Conservation (phyloP, 2,888 invertebrate species). For the Trisateles emortualis region DNA sequence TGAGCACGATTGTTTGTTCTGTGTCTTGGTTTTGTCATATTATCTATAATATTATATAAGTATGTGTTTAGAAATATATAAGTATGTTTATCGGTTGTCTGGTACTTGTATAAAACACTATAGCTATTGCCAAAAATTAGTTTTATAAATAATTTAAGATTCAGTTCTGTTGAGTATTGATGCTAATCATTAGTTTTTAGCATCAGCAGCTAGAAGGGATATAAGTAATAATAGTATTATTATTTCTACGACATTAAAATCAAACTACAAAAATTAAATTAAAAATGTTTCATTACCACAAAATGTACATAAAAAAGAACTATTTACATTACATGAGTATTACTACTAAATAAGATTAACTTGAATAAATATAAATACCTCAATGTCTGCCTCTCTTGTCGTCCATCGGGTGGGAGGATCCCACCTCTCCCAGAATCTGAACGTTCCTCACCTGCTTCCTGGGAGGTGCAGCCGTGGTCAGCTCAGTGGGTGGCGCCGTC, state of each 20-base stretch:
- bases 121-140: no score
- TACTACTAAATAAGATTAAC: slow-evolving; percentile 48
- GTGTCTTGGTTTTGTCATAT: no score
- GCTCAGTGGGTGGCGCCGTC: slow-evolving; percentile 73
- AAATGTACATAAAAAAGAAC: slow-evolving; percentile 56
- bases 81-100: no score
- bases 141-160: no score
- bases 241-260: slow-evolving; percentile 30
- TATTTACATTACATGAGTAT: slow-evolving; percentile 76
- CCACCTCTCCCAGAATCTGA: slow-evolving; percentile 90
- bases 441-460: slow-evolving; percentile 90
- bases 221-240: background rate
- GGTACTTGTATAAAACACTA: no score
- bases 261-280: slow-evolving; percentile 41
- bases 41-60: no score
- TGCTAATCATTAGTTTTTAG: no score
- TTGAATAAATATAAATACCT: slow-evolving; percentile 60
- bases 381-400: slow-evolving; percentile 70
- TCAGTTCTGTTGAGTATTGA: no score
- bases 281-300: slow-evolving; percentile 60
- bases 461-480: slow-evolving; percentile 82
- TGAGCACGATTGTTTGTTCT: no score
- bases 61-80: no score
- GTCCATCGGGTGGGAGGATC: slow-evolving; percentile 61
- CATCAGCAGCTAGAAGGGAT: no score